Conservation (phyloP, 2,113 vertebrate species). For the Phainopepla nitens region DNA sequence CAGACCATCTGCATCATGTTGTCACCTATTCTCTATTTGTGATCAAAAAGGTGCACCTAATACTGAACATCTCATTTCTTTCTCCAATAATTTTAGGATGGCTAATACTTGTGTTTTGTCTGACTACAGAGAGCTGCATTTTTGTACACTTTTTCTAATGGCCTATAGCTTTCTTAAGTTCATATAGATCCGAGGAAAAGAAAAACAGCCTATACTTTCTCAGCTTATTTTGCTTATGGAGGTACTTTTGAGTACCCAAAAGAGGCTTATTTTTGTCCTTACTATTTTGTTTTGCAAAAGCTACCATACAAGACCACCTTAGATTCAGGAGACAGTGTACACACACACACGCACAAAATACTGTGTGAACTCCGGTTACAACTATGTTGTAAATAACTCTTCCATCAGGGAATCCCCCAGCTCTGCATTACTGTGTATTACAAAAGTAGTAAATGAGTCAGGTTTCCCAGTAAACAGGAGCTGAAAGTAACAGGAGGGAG, state of each 20-base stretch:
- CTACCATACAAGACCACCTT: neutral
- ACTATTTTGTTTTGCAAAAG: neutral
- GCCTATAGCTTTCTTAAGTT: neutral
- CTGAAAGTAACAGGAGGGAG: neutral
- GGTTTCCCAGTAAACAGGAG: neutral
- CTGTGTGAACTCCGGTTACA: neutral
- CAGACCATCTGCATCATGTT: neutral
- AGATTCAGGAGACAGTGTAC: neutral
- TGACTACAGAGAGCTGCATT: neutral
- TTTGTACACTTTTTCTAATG: neutral
- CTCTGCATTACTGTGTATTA: neutral
- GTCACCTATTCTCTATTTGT: neutral
- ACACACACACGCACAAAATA: accelerated
- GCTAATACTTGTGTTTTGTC: neutral
- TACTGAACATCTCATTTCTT: neutral
- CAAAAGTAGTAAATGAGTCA: slow-evolving; percentile 30
- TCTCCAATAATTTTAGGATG: neutral
- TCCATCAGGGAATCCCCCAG: slow-evolving; percentile 11
- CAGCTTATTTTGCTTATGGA: neutral
- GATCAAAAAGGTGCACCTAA: neutral
- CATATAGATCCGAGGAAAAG: neutral
- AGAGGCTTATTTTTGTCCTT: neutral
- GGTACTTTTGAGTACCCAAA: neutral
- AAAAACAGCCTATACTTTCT: neutral
- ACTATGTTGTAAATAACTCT: neutral